These are phyloP conservation scores for Emys orbicularis DNA, from an alignment of 2,797 vertebrate species.

Conservation along the genomic window DNA sequence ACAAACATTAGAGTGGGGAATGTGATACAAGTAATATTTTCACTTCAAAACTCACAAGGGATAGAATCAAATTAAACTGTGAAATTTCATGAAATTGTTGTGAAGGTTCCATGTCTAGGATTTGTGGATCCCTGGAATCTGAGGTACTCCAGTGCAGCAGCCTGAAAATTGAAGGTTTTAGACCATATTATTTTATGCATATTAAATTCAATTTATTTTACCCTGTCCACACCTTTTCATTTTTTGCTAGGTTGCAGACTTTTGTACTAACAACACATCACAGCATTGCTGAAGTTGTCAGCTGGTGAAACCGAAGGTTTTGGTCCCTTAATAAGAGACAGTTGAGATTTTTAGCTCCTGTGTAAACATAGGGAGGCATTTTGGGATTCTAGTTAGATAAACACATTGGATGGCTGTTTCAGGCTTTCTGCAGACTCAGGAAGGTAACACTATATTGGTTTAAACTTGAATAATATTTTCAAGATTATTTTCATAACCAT, in stretches of 20 bases:
- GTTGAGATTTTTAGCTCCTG: neutral
- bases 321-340: neutral
- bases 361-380: neutral
- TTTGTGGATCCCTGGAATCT: neutral
- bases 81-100: slow-evolving; percentile 1
- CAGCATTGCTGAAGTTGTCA: neutral
- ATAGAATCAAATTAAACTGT: neutral
- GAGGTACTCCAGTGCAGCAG: neutral
- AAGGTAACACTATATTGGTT: slow-evolving; percentile 46
- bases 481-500: neutral
- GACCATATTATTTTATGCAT: neutral
- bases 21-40: neutral
- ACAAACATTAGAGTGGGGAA: neutral
- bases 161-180: neutral
- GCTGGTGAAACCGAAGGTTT: neutral
- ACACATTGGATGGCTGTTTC: neutral
- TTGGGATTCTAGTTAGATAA: neutral
- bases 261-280: neutral
- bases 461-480: slow-evolving; percentile 60
- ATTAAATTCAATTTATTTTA: neutral
- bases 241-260: neutral
- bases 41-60: neutral
- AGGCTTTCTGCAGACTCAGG: slow-evolving; percentile 1
- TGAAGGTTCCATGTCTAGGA: neutral
- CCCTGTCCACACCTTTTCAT: neutral